These are phyloP conservation scores for Exocentrus adspersus DNA, from an alignment of 2,888 invertebrate species.

Conservation along the genomic window DNA sequence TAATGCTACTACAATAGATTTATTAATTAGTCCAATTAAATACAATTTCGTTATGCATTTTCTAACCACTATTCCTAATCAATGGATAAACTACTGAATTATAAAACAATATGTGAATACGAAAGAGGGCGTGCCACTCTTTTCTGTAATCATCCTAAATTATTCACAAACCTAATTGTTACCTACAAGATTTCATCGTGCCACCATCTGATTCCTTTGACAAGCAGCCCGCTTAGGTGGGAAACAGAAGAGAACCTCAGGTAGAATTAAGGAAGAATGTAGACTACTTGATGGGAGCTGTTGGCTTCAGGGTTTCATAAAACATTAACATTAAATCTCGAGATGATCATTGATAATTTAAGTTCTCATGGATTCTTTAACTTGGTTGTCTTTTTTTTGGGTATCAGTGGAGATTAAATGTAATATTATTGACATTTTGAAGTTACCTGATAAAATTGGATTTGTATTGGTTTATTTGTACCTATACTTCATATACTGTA, in stretches of 20 bases:
- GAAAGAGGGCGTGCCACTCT: too few relatives aligned
- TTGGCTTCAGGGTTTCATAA: conserved; percentile 25
- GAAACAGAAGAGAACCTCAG: conserved; percentile 8
- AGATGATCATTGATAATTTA: conserved; percentile 28
- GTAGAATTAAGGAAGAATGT: conserved; percentile 18
- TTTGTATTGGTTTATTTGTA: neutral
- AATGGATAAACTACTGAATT: too few relatives aligned
- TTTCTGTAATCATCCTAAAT: neutral
- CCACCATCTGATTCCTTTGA: conserved; percentile 14
- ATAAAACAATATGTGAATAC: too few relatives aligned
- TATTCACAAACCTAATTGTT: conserved; percentile 7
- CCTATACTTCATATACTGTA: too few relatives aligned
- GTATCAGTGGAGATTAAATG: conserved; percentile 24
- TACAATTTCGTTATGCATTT: too few relatives aligned
- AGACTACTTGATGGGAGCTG: conserved; percentile 30
- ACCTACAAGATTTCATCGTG: neutral
- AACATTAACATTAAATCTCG: conserved; percentile 27
- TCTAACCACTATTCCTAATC: too few relatives aligned
- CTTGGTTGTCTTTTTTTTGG: conserved; percentile 13
- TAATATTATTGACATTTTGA: conserved; percentile 24
- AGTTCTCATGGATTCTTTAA: conserved; percentile 23
- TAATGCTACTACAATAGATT: too few relatives aligned
- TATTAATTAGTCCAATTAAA: too few relatives aligned
- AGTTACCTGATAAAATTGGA: neutral
- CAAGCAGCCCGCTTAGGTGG: conserved; percentile 1